Base-by-base conservation (phyloP, 2,888 invertebrate species). In the Scaptomyza caliginosa region DNA sequence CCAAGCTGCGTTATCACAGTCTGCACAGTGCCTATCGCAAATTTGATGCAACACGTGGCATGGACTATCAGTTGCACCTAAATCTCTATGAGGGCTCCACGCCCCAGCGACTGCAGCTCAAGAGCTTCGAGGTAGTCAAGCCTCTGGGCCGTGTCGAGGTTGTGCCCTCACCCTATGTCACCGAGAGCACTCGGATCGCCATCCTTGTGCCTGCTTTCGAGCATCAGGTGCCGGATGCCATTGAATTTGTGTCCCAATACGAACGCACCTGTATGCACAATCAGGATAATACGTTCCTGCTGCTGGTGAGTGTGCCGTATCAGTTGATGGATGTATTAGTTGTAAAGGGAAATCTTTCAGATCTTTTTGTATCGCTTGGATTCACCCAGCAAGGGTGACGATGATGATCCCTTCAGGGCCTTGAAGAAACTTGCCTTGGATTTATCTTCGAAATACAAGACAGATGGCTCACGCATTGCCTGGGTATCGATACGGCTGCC, bases 111-210 rank as follows among this genome's bases (percentile, higher is more conserved):
- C 23, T 74, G 80, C 70, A 93, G 4, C 91, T 92, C 4, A 94
- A 94, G 89, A 92, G 96, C 84, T 93, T 97, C 74, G 95, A 97
- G 92, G 93, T 96, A 36, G 94, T 95, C 51, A 96, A 98, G 73
- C 95, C 96, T 11, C 92, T 99, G 56, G 97, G 97, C 13, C 94
- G 95, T 62, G 96, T 97, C 7, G 97, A 98, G 89, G 94, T 99
- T 62, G 94, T 98, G 34, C 95, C 96, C 1, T 96, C 97, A 89
- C 98, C 98, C 0, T 99, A 98, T 92, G 98, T 99, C 1, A 99
- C 98, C 0, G 99, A 99, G 93, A 96, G 95, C 91, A 95, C 96
- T 5, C 93, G 96, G 72, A 93, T 98, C 4, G 94, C 95, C 59
- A 92, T 98, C 71, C 91, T 98, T 75, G 91, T 98, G 69, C 94